phyloP scores from a whole-genome alignment of 2,113 vertebrate species.

The Eonycteris spelaea region DNA sequence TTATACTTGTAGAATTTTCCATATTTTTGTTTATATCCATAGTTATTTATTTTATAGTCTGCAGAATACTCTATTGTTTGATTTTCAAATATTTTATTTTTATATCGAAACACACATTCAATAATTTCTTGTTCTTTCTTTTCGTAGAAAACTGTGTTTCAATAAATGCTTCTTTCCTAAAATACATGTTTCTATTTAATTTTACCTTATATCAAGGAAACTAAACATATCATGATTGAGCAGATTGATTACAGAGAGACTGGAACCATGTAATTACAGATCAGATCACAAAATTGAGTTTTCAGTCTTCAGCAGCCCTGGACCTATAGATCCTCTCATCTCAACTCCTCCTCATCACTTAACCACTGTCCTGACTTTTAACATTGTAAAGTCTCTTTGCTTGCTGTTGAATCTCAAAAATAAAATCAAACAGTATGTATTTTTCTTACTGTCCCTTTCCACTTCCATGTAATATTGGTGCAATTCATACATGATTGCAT shows the following conservation, averaged over 20 bases:
- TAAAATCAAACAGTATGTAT: background rate
- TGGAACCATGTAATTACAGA: fast-evolving
- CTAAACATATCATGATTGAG: background rate
- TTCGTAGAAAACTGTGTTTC: background rate
- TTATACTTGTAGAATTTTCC: background rate
- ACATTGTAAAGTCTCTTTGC: background rate
- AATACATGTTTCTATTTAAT: background rate
- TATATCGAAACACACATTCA: background rate
- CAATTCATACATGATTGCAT: background rate
- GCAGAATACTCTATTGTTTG: background rate
- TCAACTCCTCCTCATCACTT: background rate
- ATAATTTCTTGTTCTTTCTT: background rate
- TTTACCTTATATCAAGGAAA: background rate
- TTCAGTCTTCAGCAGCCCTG: too few relatives aligned
- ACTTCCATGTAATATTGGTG: background rate
- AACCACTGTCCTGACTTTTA: background rate
- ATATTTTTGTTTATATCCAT: background rate
- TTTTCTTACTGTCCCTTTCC: too few relatives aligned
- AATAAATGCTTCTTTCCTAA: background rate
- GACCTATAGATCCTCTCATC: too few relatives aligned
- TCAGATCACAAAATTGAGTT: background rate
- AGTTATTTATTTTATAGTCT: background rate
- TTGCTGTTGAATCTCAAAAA: background rate
- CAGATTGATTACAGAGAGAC: background rate
- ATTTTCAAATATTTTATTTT: background rate